Conservation (phyloP, 2,888 invertebrate genomes). For the Ophion ventricosus region DNA sequence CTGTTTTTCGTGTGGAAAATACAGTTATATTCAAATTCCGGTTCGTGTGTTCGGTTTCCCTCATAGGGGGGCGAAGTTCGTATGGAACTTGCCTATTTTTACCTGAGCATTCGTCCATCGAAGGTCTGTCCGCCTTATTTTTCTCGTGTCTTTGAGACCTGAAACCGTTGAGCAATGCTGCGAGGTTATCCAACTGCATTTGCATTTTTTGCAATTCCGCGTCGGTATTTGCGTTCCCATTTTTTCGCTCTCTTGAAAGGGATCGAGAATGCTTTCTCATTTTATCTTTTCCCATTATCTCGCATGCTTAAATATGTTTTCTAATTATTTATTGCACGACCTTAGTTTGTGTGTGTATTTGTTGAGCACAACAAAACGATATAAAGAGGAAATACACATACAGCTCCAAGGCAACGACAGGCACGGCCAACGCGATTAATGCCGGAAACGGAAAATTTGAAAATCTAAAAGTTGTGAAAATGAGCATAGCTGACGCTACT, state of each 20-base stretch:
- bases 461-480: no score
- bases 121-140: conserved; percentile 1
- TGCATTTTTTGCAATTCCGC: conserved; percentile 15
- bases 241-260: background rate
- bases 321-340: no score
- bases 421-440: no score
- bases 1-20: conserved; percentile 40
- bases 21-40: background rate
- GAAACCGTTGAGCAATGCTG: conserved; percentile 17
- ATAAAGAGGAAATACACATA: no score
- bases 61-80: background rate
- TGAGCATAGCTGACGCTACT: no score
- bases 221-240: background rate
- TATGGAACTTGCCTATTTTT: background rate
- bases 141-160: conserved; percentile 5
- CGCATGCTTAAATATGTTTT: no score
- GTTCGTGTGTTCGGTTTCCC: background rate
- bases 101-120: background rate
- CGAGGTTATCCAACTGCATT: conserved; percentile 17
- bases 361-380: no score
- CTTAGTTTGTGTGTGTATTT: no score
- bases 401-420: no score
- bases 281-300: background rate
- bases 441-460: no score
- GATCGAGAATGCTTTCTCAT: no score